Percentiles rank a stretch among this genome's conserved stretches.
Conservation (phyloP, 2,888 invertebrate species). For the Sphaeridia pumilis region DNA sequence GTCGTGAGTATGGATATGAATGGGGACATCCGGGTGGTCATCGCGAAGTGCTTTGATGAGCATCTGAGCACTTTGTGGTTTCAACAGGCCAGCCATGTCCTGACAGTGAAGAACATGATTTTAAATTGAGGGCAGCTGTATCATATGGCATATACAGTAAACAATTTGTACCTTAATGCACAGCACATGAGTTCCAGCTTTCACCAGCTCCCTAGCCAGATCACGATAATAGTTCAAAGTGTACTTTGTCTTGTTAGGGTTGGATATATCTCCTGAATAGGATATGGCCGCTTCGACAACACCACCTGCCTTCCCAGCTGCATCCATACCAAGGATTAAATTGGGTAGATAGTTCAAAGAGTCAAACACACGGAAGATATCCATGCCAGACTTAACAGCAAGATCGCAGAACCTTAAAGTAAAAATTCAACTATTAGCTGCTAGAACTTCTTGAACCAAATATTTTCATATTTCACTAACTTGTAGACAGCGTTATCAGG, state of each 20-base stretch:
- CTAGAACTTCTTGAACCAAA: no score
- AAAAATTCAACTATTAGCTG: no score
- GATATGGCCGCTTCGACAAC: constrained; percentile 97
- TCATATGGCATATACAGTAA: background rate
- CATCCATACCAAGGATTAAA: constrained; percentile 86
- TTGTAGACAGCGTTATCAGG: constrained; percentile 97
- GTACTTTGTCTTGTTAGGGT: constrained; percentile 81
- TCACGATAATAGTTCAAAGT: constrained; percentile 87
- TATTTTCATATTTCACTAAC: no score
- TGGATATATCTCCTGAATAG: constrained; percentile 94
- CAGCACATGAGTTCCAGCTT: constrained; percentile 88
- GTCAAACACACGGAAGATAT: constrained; percentile 96
- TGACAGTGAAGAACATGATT: constrained; percentile 27
- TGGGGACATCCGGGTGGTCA: constrained; percentile 84
- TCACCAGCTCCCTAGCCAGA: constrained; percentile 84
- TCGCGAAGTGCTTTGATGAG: constrained; percentile 79
- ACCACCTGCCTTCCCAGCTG: constrained; percentile 92
- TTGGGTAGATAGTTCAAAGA: constrained; percentile 97
- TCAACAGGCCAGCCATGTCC: constrained; percentile 94
- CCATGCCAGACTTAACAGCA: constrained; percentile 94
- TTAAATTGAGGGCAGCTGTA: background rate
- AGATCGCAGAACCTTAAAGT: constrained; percentile 71
- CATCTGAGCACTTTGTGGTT: constrained; percentile 76
- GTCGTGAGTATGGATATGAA: constrained; percentile 99
- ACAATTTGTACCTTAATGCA: constrained; percentile 58